Evolutionary conservation across 2,797 vertebrate genomes (phyloP).

Genomic region (Esox masquinongy): DNA sequence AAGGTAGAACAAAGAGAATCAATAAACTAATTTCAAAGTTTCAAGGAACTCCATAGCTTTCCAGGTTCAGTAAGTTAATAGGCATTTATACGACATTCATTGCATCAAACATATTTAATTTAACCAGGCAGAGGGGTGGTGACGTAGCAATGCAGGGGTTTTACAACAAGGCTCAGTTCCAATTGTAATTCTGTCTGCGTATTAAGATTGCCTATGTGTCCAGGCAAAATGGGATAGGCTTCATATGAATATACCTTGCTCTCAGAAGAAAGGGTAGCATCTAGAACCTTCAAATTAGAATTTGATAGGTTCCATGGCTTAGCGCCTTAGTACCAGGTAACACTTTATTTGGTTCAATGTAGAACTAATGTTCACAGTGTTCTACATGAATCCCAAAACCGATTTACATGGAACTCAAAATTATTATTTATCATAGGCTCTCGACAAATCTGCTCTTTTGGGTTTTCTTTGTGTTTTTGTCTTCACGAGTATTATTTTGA

Average conservation of each 20-base stretch:
- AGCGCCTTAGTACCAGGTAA: no score
- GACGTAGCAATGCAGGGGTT: conserved; percentile 11
- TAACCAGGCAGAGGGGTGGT: conserved; percentile 27
- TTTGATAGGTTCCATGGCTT: no score
- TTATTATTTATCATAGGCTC: no score
- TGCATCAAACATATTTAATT: conserved; percentile 51
- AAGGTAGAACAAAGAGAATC: conserved; percentile 47
- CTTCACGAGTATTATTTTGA: no score
- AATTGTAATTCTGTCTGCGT: background rate
- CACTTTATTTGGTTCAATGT: no score
- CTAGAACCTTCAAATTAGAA: no score
- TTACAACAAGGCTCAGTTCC: conserved; percentile 16
- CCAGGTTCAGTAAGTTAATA: conserved; percentile 38
- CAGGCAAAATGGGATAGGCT: background rate
- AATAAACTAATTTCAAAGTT: conserved; percentile 68
- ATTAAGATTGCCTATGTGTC: background rate
- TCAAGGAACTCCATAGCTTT: conserved; percentile 51
- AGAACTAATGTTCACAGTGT: no score
- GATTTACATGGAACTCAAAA: no score
- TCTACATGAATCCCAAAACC: no score
- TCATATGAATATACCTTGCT: background rate
- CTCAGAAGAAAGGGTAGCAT: no score
- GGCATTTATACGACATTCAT: conserved; percentile 55
- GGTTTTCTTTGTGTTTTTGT: no score
- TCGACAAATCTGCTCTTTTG: no score